These are phyloP conservation scores for Petrocephalus zakoni DNA, from an alignment of 2,113 vertebrate species.

Conservation along the genomic window DNA sequence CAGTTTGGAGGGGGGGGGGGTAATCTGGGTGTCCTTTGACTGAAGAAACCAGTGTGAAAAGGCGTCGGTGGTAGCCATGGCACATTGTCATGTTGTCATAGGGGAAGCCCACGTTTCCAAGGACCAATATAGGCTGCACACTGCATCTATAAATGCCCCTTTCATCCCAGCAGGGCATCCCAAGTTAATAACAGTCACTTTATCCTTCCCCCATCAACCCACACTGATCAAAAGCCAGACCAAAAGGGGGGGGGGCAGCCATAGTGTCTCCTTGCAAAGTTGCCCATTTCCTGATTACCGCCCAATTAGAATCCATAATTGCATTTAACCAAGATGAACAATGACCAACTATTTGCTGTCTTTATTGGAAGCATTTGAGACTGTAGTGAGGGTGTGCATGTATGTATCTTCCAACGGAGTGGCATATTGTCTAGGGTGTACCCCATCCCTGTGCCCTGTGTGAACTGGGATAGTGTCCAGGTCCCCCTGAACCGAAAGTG, in stretches of 20 bases:
- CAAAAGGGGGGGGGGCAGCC: background rate
- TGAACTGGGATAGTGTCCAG: background rate
- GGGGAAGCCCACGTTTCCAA: constrained; percentile 25
- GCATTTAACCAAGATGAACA: background rate
- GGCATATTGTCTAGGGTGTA: background rate
- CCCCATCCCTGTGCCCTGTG: background rate
- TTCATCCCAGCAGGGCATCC: constrained; percentile 42
- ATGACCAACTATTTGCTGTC: background rate
- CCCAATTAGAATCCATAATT: constrained; percentile 14
- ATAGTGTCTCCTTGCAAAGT: constrained; percentile 1
- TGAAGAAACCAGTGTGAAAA: constrained; percentile 9
- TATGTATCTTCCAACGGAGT: background rate
- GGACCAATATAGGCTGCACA: constrained; percentile 33
- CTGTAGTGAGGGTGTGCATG: background rate
- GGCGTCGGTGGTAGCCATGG: constrained; percentile 13
- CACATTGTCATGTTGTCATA: constrained; percentile 35
- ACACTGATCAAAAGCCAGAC: background rate
- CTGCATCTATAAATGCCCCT: constrained; percentile 43
- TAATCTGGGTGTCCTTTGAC: background rate
- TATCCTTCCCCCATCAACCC: background rate
- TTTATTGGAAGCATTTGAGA: background rate
- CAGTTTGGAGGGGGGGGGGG: background rate
- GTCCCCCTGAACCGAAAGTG: background rate
- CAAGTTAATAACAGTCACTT: constrained; percentile 34
- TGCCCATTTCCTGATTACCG: background rate